Evolutionary conservation across 1,140 invertebrate species (phyloP), one percentile per base, ranked within the genome.

Genomic region (Caenorhabditis elegans): DNA sequence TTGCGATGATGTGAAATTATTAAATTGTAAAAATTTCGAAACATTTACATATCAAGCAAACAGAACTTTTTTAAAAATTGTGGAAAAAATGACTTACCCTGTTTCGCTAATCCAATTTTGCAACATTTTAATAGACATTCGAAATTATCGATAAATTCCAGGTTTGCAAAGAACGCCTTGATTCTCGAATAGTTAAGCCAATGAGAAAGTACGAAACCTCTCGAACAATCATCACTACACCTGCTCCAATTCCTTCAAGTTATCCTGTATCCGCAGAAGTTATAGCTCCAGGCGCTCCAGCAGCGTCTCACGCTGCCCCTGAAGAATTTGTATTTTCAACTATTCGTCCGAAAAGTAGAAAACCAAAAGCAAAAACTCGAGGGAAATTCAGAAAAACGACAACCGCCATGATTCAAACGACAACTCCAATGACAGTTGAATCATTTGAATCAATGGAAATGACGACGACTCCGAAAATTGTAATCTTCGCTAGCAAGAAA

Each of bases 241-340:
- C 75, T 51, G 80, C 70, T 81, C 80, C 80, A 76, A 43, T 51
- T 53, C 70, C 36, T 19, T 34, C 47, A 13, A 46, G 49, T 28
- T 53, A 46, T 24, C 75, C 49, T 34, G 53, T 39, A 11, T 46
- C 34, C 15, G 46, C 46, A 51, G 46, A 76, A 60, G 65, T 39
- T 2, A 49, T 15, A 5, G 39, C 75, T 46, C 53, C 53, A 31
- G 31, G 24, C 15, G 36, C 49, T 26, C 22, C 49, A 2, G 26
- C 39, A 43, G 39, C 15, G n/a, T n/a, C n/a, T 43, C 6, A 17
- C 15, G 51, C 78, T 15, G 55, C 78, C 43, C 51, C 78, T 24
- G 78, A 79, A 47, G 78, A 79, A n/a, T 79, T 79, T 24, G 78
- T 65, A 2, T 79, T 65, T 53, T 60, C 53, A 1, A 79, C 51